phyloP scores from a whole-genome alignment of 2,113 vertebrate genomes.

The Amphiprion percula region DNA sequence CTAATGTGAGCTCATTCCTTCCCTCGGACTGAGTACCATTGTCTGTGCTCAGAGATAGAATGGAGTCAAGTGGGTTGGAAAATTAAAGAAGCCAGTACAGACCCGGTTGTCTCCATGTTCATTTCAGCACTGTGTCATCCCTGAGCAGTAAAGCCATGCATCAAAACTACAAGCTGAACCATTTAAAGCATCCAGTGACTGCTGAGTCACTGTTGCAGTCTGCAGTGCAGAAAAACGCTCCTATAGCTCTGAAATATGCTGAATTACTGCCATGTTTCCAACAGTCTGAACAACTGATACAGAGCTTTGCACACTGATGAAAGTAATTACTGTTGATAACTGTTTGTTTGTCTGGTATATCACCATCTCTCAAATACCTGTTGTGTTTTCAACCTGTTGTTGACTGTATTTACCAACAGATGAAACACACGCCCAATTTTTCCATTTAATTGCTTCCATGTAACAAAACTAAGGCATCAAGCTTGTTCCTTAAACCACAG shows the following conservation, averaged over 20 bases:
- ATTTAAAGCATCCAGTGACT: not conserved
- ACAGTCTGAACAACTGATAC: not conserved
- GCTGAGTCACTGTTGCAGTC: slow-evolving; percentile 54
- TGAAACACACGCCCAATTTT: not conserved
- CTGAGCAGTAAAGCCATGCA: not conserved
- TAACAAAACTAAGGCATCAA: not conserved
- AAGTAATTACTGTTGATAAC: not conserved
- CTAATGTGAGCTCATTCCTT: slow-evolving; percentile 55
- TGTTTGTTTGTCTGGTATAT: not conserved
- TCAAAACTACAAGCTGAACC: slow-evolving; percentile 7
- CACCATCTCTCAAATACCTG: not conserved
- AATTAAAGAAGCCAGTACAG: slow-evolving; percentile 47
- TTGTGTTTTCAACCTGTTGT: not conserved
- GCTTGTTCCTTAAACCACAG: not conserved
- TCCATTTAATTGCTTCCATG: too few species aligned
- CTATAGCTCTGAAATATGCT: not conserved
- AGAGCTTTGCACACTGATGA: not conserved
- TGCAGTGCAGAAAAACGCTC: slow-evolving; percentile 9
- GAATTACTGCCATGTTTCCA: slow-evolving; percentile 3
- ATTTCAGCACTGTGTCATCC: slow-evolving; percentile 1
- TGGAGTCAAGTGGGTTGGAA: slow-evolving; percentile 59
- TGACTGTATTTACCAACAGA: not conserved
- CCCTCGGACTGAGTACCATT: slow-evolving; percentile 2
- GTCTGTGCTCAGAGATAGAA: slow-evolving; percentile 46
- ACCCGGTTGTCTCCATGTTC: slow-evolving; percentile 1